Conservation (phyloP, 2,797 vertebrate genomes). For the Chelmon rostratus region DNA sequence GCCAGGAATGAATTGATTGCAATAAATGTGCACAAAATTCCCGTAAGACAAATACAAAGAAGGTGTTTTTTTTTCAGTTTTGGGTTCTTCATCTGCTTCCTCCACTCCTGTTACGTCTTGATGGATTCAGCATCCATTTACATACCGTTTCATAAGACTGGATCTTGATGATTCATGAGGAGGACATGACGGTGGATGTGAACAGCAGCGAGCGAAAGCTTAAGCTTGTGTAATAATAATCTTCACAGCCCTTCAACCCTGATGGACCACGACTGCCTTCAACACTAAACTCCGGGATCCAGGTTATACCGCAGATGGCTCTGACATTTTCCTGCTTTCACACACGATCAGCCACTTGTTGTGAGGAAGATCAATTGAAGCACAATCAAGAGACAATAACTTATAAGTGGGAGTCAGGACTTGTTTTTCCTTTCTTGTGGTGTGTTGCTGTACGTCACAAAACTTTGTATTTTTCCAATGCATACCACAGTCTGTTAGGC, state of each 20-base stretch:
- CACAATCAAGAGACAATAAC: neutral
- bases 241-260: neutral
- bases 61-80: neutral
- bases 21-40: neutral
- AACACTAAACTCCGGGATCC: neutral
- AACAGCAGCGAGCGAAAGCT: neutral
- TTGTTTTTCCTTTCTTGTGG: conserved; percentile 45
- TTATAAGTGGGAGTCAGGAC: conserved; percentile 37
- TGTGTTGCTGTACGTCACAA: conserved; percentile 55
- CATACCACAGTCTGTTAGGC: conserved; percentile 43
- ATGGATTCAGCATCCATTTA: no score
- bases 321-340: neutral
- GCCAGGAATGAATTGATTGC: neutral
- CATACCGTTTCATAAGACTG: neutral
- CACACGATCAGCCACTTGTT: neutral
- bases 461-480: conserved; percentile 62
- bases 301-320: neutral
- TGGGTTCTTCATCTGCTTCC: no score
- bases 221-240: neutral
- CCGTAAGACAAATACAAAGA: neutral
- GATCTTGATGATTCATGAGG: neutral
- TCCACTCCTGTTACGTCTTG: neutral
- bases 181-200: neutral
- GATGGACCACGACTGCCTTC: neutral
- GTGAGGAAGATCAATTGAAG: neutral